Percentiles rank a stretch among this genome's conserved stretches.
These are phyloP conservation scores for Spongilla lacustris DNA, from an alignment of 37 sponge, comb jelly and placozoan genomes.

Conservation along the genomic window DNA sequence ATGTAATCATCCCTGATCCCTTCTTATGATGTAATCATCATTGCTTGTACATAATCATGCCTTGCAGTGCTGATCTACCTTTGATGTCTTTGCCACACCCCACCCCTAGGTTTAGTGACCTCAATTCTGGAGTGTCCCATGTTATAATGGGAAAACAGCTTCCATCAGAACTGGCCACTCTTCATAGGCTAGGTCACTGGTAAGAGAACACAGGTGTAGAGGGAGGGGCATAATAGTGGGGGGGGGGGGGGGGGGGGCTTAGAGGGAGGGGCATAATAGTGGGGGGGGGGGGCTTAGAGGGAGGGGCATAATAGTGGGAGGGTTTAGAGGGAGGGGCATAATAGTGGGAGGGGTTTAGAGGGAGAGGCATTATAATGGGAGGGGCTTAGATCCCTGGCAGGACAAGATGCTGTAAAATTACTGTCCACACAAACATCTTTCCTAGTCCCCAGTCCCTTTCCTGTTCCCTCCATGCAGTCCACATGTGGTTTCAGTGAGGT, in stretches of 20 bases:
- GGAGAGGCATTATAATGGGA: neutral
- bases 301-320: neutral
- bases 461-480: constrained; percentile 29
- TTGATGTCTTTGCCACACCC: neutral
- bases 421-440: neutral
- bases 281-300: neutral
- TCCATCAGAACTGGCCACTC: constrained; percentile 7
- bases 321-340: too few species aligned
- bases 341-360: neutral
- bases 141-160: constrained; percentile 49
- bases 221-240: neutral
- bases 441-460: neutral
- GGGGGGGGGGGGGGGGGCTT: neutral
- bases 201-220: neutral
- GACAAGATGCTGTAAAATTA: neutral
- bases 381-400: neutral
- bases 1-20: too few species aligned
- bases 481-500: constrained; percentile 38
- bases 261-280: neutral
- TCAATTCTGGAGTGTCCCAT: constrained; percentile 60
- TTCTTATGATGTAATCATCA: too few species aligned
- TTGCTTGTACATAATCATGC: too few species aligned
- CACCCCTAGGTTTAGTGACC: constrained; percentile 23
- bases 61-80: neutral
- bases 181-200: constrained; percentile 3